Evolutionary conservation across 2,888 invertebrate genomes (phyloP), one percentile per base, ranked within the genome.

Genomic region (Tipula helvola): DNA sequence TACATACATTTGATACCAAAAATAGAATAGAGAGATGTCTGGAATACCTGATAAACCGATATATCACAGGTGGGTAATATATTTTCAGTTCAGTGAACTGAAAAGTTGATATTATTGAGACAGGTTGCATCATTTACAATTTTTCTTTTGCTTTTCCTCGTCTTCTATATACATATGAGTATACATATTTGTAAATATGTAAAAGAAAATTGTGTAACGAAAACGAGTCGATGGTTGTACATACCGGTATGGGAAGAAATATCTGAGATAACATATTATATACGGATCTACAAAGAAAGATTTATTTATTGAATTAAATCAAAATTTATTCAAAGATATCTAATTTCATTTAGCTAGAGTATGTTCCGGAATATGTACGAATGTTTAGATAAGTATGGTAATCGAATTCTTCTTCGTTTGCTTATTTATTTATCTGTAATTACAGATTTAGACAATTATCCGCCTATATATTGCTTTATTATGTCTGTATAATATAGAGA

Each of bases 1-100:
- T 16, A 71, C 71, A 71, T 28, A 28, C 28, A 71, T 52, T 4
- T 71, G 71, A 10, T 4, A 10, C 10, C 71, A 10, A 71, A 28
- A 71, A 28, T 28, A 12, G 18, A 71, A 71, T 12, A 5, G 71
- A 71, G 13, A 71, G 28, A 71, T 28, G 71, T 71, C 71, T 71
- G 71, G 71, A 71, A 85, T 85, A 85, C 18, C 44, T 42, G 85
- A 42, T 85, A 85, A 41, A 39, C 41, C 42, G 12, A 42, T 85
- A 44, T 85, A 85, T 85, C 85, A 39, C 85, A 42, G 41, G 84
- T 84, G 42, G 42, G 85, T 41, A 85, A 85, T 85, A 42, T 85
- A 42, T 85, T 85, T 42, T 42, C 85, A 85, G 42, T 42, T 85
- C 85, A 85, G 41, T 85, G 85, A 85, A 42, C 85, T 85, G 85